These are phyloP conservation scores for Stenchaetothrips biformis DNA, from an alignment of 2,888 invertebrate genomes.

Conservation along the genomic window DNA sequence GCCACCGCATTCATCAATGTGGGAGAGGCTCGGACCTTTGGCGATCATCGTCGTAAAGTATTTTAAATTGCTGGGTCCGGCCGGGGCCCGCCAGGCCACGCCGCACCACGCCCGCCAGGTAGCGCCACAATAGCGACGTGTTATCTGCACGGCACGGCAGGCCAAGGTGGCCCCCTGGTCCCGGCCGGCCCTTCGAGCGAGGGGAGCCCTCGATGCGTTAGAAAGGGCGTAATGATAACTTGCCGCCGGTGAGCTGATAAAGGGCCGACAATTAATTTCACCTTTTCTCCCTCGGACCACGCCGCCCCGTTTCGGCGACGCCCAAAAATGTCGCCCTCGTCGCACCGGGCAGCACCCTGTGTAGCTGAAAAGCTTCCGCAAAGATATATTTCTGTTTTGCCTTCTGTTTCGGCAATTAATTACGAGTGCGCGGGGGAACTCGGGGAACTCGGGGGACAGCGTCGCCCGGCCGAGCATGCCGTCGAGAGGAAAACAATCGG, in stretches of 20 bases:
- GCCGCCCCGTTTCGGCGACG: too few relatives aligned
- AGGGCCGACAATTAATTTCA: too few relatives aligned
- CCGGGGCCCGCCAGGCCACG: background rate
- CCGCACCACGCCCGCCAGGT: background rate
- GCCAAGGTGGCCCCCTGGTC: background rate
- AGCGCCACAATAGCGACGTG: background rate
- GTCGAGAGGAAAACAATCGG: background rate
- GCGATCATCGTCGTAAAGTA: conserved; percentile 17
- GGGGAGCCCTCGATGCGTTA: too few relatives aligned
- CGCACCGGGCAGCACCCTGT: too few relatives aligned
- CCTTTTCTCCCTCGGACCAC: too few relatives aligned
- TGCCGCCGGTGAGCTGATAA: too few relatives aligned
- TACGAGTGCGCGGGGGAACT: background rate
- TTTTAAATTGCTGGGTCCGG: conserved; percentile 17
- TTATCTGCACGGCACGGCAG: background rate
- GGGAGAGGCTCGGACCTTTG: background rate
- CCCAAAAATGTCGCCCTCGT: too few relatives aligned
- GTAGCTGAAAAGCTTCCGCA: too few relatives aligned
- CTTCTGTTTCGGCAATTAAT: background rate
- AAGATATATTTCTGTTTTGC: background rate
- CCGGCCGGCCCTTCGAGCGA: background rate
- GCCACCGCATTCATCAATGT: conserved; percentile 5
- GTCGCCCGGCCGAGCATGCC: background rate
- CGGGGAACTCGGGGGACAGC: background rate
- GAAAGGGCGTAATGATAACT: too few relatives aligned